Percentiles rank a stretch among this genome's conserved stretches.
These are phyloP conservation scores for Enteromius unitaeniatus DNA, from an alignment of 2,797 vertebrate species.

Conservation along the genomic window DNA sequence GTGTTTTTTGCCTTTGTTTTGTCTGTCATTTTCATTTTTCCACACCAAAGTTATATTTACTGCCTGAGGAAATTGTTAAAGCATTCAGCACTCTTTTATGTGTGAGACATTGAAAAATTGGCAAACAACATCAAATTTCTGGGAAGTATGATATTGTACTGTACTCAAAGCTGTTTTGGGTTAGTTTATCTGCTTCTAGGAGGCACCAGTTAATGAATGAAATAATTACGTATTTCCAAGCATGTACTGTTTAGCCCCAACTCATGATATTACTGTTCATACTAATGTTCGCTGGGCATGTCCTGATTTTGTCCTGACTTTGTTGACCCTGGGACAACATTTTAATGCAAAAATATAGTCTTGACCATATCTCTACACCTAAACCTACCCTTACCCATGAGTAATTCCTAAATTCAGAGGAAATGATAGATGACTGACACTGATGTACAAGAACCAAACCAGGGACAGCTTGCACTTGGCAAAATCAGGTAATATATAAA, in stretches of 20 bases:
- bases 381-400: no score
- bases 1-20: conserved; percentile 1
- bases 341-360: no score
- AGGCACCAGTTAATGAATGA: not conserved
- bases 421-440: no score
- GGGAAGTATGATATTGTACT: conserved; percentile 15
- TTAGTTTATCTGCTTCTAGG: not conserved
- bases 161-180: not conserved
- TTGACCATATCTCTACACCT: no score
- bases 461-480: no score
- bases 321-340: no score
- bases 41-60: not conserved
- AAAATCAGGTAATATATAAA: no score
- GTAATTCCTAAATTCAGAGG: no score
- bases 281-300: not conserved
- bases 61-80: conserved; percentile 4
- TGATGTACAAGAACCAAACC: no score
- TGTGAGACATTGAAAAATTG: conserved; percentile 1
- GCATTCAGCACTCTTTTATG: conserved; percentile 11
- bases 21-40: not conserved
- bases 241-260: not conserved
- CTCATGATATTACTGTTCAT: not conserved
- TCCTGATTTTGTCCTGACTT: no score
- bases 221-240: not conserved
- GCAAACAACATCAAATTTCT: not conserved